A percentile compares a stretch with the other conserved stretches of the same genome.
These are phyloP conservation scores for Hipparchia sbordonii DNA, from an alignment of 2,888 invertebrate species.

Conservation along the genomic window DNA sequence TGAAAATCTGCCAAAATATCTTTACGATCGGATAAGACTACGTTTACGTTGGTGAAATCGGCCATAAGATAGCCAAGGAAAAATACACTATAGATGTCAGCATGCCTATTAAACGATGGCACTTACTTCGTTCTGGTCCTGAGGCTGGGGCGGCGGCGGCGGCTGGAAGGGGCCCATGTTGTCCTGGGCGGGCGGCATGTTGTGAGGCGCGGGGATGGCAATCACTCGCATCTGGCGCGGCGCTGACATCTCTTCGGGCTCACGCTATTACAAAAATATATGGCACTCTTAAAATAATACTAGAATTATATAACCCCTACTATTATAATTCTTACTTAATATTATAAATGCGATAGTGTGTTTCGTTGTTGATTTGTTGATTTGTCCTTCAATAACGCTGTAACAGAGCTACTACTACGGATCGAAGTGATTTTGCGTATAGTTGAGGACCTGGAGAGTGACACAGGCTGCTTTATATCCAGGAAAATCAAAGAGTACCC, in stretches of 20 bases:
- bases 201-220: conserved; percentile 69
- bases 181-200: conserved; percentile 63
- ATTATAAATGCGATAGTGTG: neutral
- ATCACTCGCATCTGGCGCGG: conserved; percentile 77
- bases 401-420: too few species aligned
- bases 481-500: too few species aligned
- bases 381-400: too few species aligned
- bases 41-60: too few species aligned
- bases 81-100: neutral
- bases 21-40: too few species aligned
- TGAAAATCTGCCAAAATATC: too few species aligned
- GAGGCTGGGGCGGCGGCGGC: conserved; percentile 61
- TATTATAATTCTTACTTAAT: too few species aligned
- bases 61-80: neutral
- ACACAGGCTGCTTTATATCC: too few species aligned
- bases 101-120: neutral
- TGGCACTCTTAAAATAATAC: neutral
- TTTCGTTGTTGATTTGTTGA: too few species aligned
- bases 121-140: conserved; percentile 64
- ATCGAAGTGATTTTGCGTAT: too few species aligned
- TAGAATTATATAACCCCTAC: neutral
- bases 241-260: conserved; percentile 69
- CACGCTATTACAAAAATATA: conserved; percentile 39
- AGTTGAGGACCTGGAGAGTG: too few species aligned
- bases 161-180: conserved; percentile 65